A percentile compares a stretch with the other conserved stretches of the same genome.
Evolutionary conservation across 2,113 vertebrate species (phyloP).

Genomic region (Syngnathus typhle): DNA sequence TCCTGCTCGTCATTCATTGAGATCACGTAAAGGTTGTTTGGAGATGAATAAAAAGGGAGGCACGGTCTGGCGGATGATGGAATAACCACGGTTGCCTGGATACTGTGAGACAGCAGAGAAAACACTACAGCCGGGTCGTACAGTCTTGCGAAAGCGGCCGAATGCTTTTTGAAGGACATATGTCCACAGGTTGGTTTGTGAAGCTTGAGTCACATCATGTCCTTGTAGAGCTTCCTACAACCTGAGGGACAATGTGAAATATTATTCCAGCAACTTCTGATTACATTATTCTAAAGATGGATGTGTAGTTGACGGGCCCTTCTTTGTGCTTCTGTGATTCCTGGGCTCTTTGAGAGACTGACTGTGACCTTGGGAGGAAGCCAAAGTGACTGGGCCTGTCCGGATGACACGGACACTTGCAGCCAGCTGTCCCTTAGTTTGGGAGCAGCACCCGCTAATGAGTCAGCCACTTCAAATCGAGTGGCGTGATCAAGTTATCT

Average conservation of each 20-base stretch:
- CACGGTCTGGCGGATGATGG: constrained; percentile 55
- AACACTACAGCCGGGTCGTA: constrained; percentile 30
- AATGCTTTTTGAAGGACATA: too few species aligned
- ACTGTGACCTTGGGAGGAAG: constrained; percentile 48
- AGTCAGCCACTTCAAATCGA: constrained; percentile 37
- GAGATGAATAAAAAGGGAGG: constrained; percentile 49
- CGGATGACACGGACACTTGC: constrained; percentile 45
- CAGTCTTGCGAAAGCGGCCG: constrained; percentile 10
- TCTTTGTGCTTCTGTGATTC: constrained; percentile 50
- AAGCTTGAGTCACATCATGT: too few species aligned
- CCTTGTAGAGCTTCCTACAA: too few species aligned
- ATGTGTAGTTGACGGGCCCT: constrained; percentile 48
- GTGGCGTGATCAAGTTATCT: constrained; percentile 21
- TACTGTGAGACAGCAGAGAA: constrained; percentile 40
- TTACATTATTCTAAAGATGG: constrained; percentile 10
- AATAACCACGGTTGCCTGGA: constrained; percentile 59
- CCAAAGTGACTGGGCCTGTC: constrained; percentile 29
- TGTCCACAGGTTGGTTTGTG: too few species aligned
- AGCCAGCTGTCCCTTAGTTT: constrained; percentile 54
- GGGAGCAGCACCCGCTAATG: constrained; percentile 35
- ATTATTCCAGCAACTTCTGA: not conserved
- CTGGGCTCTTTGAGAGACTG: constrained; percentile 32
- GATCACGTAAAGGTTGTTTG: constrained; percentile 48
- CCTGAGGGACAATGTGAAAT: too few species aligned
- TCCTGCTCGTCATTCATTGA: constrained; percentile 26